Evolutionary conservation across 2,797 vertebrate species (phyloP), one percentile per base, ranked within the genome.

Genomic region (Sebastiscus tertius): DNA sequence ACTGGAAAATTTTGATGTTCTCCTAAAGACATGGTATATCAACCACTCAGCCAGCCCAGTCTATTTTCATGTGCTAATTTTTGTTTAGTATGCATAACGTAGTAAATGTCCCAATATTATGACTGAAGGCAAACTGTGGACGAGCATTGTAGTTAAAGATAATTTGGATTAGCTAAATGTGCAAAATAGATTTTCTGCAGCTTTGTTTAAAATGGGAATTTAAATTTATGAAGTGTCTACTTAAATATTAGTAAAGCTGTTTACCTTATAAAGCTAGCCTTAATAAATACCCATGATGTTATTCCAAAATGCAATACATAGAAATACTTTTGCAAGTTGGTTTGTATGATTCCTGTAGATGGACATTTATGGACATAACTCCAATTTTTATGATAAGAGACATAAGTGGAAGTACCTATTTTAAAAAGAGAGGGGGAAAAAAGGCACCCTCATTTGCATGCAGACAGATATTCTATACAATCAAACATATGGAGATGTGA

Each of bases 121-220:
- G 67, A 84, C 83, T 77, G 72, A 79, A 83, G 75, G 84, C 67
- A 77, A 90, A 79, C 52, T 79, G 33, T 74, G 69, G 46, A 56
- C 20, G 33, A 77, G 63, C 27, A 62, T 75, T 84, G 74, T 66
- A 71, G 77, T 83, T 68, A 79, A 79, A 84, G 75, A 84, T 88
- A 75, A 87, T 80, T 84, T 85, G 80, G 72, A 86, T 88, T 82
- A 85, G 68, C 64, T 78, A 69, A 72, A 83, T 74, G 24, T 81
- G 79, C 58, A 82, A 84, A 89, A 83, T 56, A 82, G 60, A 74
- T 84, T 79, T 39, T 61, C 59, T 77, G 66, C 62, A 75, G 58
- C 52, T 84, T 87, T 81, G 60, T 86, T 86, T 63, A 67, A 80
- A 87, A 81, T 12, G 4, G 14, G 59, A 70, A 77, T 82, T 81